Percentiles rank a stretch among this genome's conserved stretches.
phyloP scores from a whole-genome alignment of 30 jellyfish, hydroid and myxozoan species.

The Aurelia sp. region DNA sequence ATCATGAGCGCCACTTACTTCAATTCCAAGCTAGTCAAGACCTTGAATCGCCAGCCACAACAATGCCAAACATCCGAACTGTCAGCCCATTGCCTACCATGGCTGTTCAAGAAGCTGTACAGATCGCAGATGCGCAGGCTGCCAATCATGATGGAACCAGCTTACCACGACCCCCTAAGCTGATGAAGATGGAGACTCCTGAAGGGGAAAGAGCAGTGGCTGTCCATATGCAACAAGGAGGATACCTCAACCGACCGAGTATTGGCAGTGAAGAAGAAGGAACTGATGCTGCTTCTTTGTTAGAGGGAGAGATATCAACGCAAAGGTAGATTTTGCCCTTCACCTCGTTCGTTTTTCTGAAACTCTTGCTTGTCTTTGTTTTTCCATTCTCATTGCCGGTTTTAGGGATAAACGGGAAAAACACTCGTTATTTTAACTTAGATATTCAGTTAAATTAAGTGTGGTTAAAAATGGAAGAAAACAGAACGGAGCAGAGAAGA shows the following conservation, averaged over 20 bases:
- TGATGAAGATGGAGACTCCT: slow-evolving; percentile 62
- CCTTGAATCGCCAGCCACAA: slow-evolving; percentile 37
- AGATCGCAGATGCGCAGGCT: slow-evolving; percentile 52
- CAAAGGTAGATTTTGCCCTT: slow-evolving; percentile 19
- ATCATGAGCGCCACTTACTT: slow-evolving; percentile 66
- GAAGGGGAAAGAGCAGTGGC: slow-evolving; percentile 65
- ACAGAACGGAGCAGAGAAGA: too few relatives aligned
- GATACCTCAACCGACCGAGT: slow-evolving; percentile 53
- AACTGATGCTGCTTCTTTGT: slow-evolving; percentile 18
- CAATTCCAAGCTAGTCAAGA: slow-evolving; percentile 62
- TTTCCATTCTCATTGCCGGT: too few relatives aligned
- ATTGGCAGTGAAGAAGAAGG: slow-evolving; percentile 43
- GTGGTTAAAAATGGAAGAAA: too few relatives aligned
- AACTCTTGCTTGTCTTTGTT: too few relatives aligned
- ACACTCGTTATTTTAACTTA: too few relatives aligned
- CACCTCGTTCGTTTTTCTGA: background rate
- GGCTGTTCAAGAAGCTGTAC: slow-evolving; percentile 73
- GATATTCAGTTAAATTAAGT: too few relatives aligned
- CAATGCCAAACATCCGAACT: slow-evolving; percentile 64
- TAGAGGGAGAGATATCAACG: slow-evolving; percentile 41
- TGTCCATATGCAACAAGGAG: slow-evolving; percentile 66
- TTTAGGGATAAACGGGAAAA: too few relatives aligned
- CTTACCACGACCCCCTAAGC: slow-evolving; percentile 70
- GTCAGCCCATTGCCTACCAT: slow-evolving; percentile 75
- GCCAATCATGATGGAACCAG: slow-evolving; percentile 56